A percentile compares a stretch with the other conserved stretches of the same genome.
These are phyloP conservation scores for Drosophila rellima DNA, from an alignment of 2,888 invertebrate species.

Conservation along the genomic window DNA sequence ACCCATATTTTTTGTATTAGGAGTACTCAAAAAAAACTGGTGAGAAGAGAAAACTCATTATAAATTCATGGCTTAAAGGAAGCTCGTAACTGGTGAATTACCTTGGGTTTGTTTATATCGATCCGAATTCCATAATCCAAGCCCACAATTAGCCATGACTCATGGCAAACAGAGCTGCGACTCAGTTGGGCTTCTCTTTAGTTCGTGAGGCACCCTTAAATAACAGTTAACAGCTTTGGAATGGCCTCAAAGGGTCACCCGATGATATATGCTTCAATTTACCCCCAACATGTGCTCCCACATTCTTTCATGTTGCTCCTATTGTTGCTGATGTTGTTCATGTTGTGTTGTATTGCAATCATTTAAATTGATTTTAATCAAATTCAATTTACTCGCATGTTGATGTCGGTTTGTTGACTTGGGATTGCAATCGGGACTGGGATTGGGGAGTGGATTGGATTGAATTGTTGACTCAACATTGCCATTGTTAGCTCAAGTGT, in stretches of 20 bases:
- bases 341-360: conserved; percentile 46
- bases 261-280: conserved; percentile 19
- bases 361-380: conserved; percentile 83
- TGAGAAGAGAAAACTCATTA: conserved; percentile 13
- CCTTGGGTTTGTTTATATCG: conserved; percentile 37
- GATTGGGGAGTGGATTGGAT: conserved; percentile 12
- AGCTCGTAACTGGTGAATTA: conserved; percentile 4
- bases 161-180: conserved; percentile 11
- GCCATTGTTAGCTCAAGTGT: neutral
- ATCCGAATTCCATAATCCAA: conserved; percentile 38
- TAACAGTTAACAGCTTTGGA: conserved; percentile 15
- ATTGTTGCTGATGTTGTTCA: conserved; percentile 2
- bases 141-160: conserved; percentile 39
- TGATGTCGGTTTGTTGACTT: conserved; percentile 10
- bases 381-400: conserved; percentile 70
- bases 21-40: neutral
- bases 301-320: neutral
- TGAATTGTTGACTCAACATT: conserved; percentile 31
- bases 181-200: neutral
- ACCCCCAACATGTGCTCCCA: conserved; percentile 12
- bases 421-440: conserved; percentile 5
- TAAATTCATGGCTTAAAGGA: conserved; percentile 9
- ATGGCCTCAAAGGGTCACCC: conserved; percentile 17
- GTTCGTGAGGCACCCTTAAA: conserved; percentile 7
- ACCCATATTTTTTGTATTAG: conserved; percentile 4